Base-by-base conservation (phyloP, 2,888 invertebrate genomes). In the Lycaena phlaeas region DNA sequence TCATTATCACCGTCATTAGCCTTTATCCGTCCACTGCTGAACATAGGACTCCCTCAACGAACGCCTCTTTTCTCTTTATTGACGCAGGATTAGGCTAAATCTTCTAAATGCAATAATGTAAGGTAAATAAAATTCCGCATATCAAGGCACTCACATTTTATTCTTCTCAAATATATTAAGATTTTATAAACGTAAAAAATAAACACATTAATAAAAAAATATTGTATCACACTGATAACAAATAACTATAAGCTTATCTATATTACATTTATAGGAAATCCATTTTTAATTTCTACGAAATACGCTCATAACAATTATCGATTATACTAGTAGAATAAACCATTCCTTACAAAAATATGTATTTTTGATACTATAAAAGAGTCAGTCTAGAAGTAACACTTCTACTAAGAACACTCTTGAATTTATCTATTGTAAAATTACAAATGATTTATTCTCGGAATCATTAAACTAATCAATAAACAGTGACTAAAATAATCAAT, bases 151-250 rank as follows among this genome's bases (percentile, higher is more conserved):
- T 75, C 75, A 59, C 59, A 57, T 59, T 59, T 66, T 68, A 68
- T 68, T 58, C 51, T 64, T 69, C 68, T 68, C 66, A 67, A 75
- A 81, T 81, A 81, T 81, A 78, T 81, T 79, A 79, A 68, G 67
- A 69, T 76, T 67, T 67, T 67, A 64, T 59, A 68, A 75, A 74
- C n/a, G n/a, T 67, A 64, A 57, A 64, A 57, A 61, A 67, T 67
- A 72, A 61, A 59, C 54, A 48, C 44, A 42, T 44, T 37, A 43
- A 59, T 62, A 68, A 65, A 68, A 65, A 68, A 67, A 68, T 64
- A 74, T 74, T 61, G 64, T 68, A 73, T 76, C 74, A 73, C 73
- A 75, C 64, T 65, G 64, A 66, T 54, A 71, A 73, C 66, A 72
- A 70, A 57, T 62, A 66, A 51, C 42, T 43, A 46, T 37, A 42